phyloP scores from a whole-genome alignment of 2,888 invertebrate genomes.

The Mermis nigrescens region DNA sequence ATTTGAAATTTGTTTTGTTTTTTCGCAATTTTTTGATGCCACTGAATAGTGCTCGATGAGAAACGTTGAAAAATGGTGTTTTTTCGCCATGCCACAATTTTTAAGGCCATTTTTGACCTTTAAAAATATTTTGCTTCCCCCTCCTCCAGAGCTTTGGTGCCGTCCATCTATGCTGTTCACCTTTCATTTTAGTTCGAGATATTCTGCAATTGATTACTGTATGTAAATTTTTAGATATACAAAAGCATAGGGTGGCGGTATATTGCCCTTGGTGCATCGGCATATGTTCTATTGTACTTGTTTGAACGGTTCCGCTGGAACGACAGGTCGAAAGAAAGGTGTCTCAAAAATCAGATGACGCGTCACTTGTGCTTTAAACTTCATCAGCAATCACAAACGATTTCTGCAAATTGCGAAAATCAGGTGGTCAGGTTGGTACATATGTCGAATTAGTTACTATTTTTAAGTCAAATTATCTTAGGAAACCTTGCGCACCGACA shows the following conservation, averaged over 20 bases:
- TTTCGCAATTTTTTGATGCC: no score
- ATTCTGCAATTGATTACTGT: neutral
- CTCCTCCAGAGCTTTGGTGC: neutral
- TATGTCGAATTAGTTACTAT: no score
- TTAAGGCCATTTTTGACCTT: no score
- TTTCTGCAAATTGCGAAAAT: constrained; percentile 12
- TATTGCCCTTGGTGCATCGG: constrained; percentile 56
- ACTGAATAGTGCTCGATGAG: no score
- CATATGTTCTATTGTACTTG: constrained; percentile 73
- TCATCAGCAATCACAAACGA: neutral
- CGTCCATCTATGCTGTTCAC: no score
- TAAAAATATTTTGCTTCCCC: neutral
- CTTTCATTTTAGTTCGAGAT: neutral
- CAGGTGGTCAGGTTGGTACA: constrained; percentile 13
- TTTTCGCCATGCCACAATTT: no score
- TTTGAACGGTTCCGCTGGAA: constrained; percentile 97
- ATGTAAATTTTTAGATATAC: constrained; percentile 45
- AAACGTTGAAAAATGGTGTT: no score
- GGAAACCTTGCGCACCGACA: no score
- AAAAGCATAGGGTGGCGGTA: constrained; percentile 94
- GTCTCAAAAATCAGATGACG: constrained; percentile 70
- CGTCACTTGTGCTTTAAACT: constrained; percentile 7
- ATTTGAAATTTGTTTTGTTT: no score
- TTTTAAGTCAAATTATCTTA: no score
- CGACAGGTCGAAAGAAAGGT: constrained; percentile 72